Percentiles rank a stretch among this genome's conserved stretches.
These are phyloP conservation scores for Sabatieria punctata DNA, from an alignment of 2,888 invertebrate genomes.

Conservation along the genomic window DNA sequence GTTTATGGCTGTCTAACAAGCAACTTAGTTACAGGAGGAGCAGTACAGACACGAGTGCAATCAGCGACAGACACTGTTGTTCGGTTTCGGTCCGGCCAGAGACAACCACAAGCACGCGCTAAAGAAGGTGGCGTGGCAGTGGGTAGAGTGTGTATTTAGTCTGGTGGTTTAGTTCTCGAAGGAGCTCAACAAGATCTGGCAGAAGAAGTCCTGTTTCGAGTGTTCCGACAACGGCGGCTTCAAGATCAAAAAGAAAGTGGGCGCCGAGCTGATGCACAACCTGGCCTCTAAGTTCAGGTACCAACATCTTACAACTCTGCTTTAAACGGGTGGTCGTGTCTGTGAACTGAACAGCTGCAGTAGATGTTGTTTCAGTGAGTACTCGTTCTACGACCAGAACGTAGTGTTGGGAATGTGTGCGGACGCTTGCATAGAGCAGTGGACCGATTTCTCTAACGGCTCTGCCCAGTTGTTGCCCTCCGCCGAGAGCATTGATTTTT, in stretches of 20 bases:
- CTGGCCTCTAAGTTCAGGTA: neutral
- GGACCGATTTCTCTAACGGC: conserved; percentile 62
- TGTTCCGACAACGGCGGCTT: conserved; percentile 69
- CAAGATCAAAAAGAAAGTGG: neutral
- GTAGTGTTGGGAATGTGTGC: conserved; percentile 62
- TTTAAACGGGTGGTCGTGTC: too few relatives aligned
- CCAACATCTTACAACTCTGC: too few relatives aligned
- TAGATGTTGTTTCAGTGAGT: conserved; percentile 28
- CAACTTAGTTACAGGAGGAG: conserved; percentile 50
- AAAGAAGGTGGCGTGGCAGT: conserved; percentile 58
- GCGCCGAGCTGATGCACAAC: neutral
- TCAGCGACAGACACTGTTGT: conserved; percentile 79
- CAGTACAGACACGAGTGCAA: conserved; percentile 75
- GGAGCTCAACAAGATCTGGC: conserved; percentile 83
- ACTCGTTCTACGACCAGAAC: conserved; percentile 95
- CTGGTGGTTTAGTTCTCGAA: conserved; percentile 51
- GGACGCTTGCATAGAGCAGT: conserved; percentile 66
- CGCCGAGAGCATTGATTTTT: conserved; percentile 69
- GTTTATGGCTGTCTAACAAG: too few relatives aligned
- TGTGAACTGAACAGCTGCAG: neutral
- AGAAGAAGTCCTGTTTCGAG: conserved; percentile 89
- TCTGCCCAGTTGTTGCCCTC: conserved; percentile 70
- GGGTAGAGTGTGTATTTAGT: conserved; percentile 14
- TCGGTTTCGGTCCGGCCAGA: conserved; percentile 80
- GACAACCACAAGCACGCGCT: conserved; percentile 81